Percentiles rank a stretch among this genome's conserved stretches.
Conservation (phyloP, 2,113 vertebrate genomes). For the Seriola quinqueradiata region DNA sequence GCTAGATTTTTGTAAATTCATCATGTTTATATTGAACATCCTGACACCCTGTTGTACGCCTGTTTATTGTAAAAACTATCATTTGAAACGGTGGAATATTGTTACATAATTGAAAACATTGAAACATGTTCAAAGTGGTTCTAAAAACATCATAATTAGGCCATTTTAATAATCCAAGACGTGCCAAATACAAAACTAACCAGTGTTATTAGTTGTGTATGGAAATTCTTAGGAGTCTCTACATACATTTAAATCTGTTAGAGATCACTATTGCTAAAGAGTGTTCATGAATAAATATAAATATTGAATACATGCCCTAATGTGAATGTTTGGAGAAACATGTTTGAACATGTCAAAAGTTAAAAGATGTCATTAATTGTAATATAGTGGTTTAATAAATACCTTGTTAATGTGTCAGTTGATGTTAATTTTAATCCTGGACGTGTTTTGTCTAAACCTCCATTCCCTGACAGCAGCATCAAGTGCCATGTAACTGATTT, state of each 20-base stretch:
- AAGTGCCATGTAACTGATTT: neutral
- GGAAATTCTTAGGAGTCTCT: too few species aligned
- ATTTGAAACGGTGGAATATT: neutral
- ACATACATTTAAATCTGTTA: neutral
- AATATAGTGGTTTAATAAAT: neutral
- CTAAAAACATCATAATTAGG: neutral
- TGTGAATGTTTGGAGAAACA: neutral
- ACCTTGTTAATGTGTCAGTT: neutral
- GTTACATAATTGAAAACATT: neutral
- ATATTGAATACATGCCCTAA: too few species aligned
- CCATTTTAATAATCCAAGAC: neutral
- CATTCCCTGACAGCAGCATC: too few species aligned
- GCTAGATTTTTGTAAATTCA: neutral
- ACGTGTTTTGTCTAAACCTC: neutral
- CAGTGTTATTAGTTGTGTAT: too few species aligned
- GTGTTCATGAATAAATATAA: too few species aligned
- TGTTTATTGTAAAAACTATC: neutral
- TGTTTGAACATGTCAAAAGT: neutral
- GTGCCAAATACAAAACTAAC: neutral
- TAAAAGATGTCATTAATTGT: neutral
- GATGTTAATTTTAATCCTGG: neutral
- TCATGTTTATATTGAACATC: neutral
- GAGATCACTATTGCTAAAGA: neutral
- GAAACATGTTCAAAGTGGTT: neutral
- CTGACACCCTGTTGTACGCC: neutral